Conservation (phyloP, 2,797 vertebrate genomes). For the Austrolebias charrua region DNA sequence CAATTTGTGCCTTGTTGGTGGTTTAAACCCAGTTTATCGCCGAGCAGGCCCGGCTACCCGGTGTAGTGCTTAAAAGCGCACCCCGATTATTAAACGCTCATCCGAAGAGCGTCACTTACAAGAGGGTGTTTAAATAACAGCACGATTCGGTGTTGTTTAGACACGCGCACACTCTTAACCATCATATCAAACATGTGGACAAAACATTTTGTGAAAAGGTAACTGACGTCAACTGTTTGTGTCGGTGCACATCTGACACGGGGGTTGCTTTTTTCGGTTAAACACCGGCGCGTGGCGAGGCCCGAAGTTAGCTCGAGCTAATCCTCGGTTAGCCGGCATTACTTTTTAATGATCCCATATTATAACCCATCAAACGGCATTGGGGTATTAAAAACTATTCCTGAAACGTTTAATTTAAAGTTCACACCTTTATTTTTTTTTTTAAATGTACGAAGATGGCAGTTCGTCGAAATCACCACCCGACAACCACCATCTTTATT, state of each 20-base stretch:
- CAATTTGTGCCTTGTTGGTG: accelerated
- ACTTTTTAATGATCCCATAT: accelerated
- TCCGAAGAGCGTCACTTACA: background rate
- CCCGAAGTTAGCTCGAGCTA: conserved; percentile 49
- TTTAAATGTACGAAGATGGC: background rate
- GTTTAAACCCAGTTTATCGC: background rate
- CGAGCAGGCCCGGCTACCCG: conserved; percentile 52
- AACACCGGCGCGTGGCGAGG: conserved; percentile 64
- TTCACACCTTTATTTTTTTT: too few relatives aligned
- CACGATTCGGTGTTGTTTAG: too few relatives aligned
- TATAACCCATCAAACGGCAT: accelerated
- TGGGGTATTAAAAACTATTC: too few relatives aligned
- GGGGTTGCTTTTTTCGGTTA: background rate
- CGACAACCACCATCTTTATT: background rate
- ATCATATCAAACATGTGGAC: too few relatives aligned
- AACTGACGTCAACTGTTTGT: background rate
- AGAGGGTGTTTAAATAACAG: too few relatives aligned
- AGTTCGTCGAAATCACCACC: background rate
- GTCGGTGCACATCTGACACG: too few relatives aligned
- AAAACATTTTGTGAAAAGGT: too few relatives aligned
- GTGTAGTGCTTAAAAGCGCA: background rate
- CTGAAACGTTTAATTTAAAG: background rate
- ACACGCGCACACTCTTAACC: too few relatives aligned
- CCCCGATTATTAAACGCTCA: background rate
- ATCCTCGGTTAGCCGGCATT: conserved; percentile 25